Conservation (phyloP, 2,797 vertebrate species). For the Loris lydekkerianus region DNA sequence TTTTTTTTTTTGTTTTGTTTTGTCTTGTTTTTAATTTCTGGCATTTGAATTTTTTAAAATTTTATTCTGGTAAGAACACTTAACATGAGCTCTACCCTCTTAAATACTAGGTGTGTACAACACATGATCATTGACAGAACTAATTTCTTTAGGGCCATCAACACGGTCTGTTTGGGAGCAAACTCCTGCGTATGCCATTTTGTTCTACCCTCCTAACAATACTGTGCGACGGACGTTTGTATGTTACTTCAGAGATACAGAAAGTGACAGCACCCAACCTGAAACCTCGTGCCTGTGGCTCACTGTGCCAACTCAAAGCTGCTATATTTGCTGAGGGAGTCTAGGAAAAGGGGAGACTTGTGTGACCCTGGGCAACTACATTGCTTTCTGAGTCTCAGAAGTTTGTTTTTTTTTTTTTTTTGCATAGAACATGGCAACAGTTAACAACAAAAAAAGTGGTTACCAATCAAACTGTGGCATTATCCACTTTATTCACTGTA, state of each 20-base stretch:
- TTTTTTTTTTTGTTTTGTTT: neutral
- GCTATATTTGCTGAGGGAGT: neutral
- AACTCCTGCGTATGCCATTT: neutral
- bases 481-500: neutral
- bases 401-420: neutral
- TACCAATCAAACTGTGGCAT: neutral
- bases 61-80: neutral
- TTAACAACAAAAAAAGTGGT: neutral
- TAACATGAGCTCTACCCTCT: neutral
- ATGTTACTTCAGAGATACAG: neutral
- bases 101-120: neutral
- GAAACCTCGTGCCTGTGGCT: neutral
- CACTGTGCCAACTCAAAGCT: neutral
- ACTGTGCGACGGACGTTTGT: neutral
- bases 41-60: neutral
- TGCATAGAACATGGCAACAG: neutral
- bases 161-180: neutral
- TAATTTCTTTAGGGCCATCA: neutral
- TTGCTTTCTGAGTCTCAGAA: neutral
- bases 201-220: neutral
- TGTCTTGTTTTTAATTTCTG: neutral
- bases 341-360: neutral
- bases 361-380: neutral
- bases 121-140: neutral
- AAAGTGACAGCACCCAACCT: neutral